These are phyloP conservation scores for Archips xylosteana DNA, from an alignment of 2,888 invertebrate genomes.

Conservation along the genomic window DNA sequence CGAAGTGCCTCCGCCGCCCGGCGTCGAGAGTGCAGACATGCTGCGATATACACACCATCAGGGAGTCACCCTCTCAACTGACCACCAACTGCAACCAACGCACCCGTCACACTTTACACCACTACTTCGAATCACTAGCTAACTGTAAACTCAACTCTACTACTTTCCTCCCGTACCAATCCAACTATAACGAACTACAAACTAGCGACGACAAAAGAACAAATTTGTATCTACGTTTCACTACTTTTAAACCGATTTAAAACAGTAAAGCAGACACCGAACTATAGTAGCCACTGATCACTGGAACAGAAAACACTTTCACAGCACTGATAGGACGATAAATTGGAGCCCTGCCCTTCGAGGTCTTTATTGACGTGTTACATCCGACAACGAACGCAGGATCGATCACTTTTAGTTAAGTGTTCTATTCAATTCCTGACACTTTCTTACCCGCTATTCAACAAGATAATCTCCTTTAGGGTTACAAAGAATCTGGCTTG, in stretches of 20 bases:
- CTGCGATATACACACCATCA: slow-evolving; percentile 97
- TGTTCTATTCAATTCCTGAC: slow-evolving; percentile 47
- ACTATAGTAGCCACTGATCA: slow-evolving; percentile 49
- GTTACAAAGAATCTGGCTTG: slow-evolving; percentile 54
- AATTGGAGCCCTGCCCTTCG: slow-evolving; percentile 78
- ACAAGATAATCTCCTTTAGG: slow-evolving; percentile 34
- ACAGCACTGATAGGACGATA: slow-evolving; percentile 69
- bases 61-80: slow-evolving; percentile 80
- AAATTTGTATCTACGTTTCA: slow-evolving; percentile 47
- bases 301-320: slow-evolving; percentile 70
- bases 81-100: slow-evolving; percentile 81
- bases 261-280: slow-evolving; percentile 21
- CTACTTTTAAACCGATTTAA: slow-evolving; percentile 34
- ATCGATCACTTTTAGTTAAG: slow-evolving; percentile 73
- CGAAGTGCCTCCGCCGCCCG: slow-evolving; percentile 87
- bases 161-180: slow-evolving; percentile 14
- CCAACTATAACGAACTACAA: slow-evolving; percentile 22
- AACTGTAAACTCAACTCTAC: slow-evolving; percentile 32
- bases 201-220: slow-evolving; percentile 31
- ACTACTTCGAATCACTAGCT: slow-evolving; percentile 45
- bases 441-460: slow-evolving; percentile 49
- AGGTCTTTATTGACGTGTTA: slow-evolving; percentile 83
- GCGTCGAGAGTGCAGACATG: slow-evolving; percentile 98
- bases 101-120: slow-evolving; percentile 53
- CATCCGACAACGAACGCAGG: slow-evolving; percentile 77